Percentiles rank a stretch among this genome's conserved stretches.
Conservation (phyloP, 2,113 vertebrate genomes). For the Merops nubicus region DNA sequence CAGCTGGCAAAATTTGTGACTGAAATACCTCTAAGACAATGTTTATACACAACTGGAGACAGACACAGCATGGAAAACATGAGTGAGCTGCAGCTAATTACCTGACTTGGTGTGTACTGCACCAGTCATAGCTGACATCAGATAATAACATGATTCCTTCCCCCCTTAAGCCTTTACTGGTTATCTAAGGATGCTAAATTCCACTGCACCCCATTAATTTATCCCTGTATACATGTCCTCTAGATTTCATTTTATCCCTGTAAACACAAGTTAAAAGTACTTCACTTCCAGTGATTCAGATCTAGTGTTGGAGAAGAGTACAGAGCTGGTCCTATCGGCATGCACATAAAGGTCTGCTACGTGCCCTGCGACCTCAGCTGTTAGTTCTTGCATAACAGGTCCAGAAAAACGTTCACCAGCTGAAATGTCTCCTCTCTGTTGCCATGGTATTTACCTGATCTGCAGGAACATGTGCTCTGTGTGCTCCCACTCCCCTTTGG, state of each 20-base stretch:
- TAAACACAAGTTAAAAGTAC: not conserved
- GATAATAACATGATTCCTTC: not conserved
- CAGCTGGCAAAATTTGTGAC: not conserved
- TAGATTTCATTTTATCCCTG: not conserved
- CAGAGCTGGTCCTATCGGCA: not conserved
- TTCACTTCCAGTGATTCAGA: not conserved
- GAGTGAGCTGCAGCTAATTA: not conserved
- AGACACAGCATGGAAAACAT: not conserved
- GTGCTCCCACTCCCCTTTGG: not conserved
- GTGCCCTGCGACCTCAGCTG: no score
- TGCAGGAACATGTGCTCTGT: fast-evolving
- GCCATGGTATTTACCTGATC: not conserved
- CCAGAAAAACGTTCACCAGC: not conserved
- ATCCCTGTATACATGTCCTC: not conserved
- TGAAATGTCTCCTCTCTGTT: not conserved
- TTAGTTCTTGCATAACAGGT: not conserved
- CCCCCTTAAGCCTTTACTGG: not conserved
- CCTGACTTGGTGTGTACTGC: not conserved
- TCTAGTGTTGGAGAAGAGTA: not conserved
- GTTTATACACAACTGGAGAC: not conserved
- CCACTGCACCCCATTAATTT: not conserved
- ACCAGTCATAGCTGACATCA: not conserved
- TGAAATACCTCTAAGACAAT: not conserved
- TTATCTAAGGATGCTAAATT: not conserved
- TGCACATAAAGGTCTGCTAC: not conserved